Conservation (phyloP, 2,797 vertebrate species). For the Gambelia wislizenii region DNA sequence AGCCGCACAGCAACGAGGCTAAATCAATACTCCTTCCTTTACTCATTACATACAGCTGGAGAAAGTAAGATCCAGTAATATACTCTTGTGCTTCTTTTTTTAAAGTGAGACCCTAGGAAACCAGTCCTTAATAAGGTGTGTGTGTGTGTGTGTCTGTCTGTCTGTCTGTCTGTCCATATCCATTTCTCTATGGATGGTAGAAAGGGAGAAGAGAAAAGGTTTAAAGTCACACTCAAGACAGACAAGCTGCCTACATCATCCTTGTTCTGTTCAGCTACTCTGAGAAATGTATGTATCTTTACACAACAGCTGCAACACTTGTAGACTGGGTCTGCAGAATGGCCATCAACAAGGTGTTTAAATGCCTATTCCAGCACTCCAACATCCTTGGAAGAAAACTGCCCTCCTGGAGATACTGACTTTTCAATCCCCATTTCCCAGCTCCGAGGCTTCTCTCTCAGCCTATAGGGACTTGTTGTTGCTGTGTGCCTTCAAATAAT, state of each 20-base stretch:
- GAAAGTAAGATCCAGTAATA: slow-evolving; percentile 61
- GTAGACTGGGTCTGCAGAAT: neutral
- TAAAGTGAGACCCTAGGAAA: neutral
- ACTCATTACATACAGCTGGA: slow-evolving; percentile 53
- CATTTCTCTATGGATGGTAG: neutral
- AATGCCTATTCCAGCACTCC: neutral
- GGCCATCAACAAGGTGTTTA: neutral
- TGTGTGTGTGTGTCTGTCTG: slow-evolving; percentile 9
- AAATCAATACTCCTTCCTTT: slow-evolving; percentile 75
- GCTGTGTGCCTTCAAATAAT: too few relatives aligned
- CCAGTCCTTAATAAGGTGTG: slow-evolving; percentile 11
- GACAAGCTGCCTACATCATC: neutral
- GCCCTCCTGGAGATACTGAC: neutral
- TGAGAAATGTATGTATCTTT: neutral
- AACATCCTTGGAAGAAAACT: neutral
- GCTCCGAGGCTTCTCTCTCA: neutral
- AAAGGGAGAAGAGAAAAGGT: neutral
- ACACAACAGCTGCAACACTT: neutral
- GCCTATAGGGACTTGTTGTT: neutral
- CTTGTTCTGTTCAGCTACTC: neutral
- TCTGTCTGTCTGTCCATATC: neutral
- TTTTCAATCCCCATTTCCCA: neutral
- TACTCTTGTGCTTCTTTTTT: slow-evolving; percentile 34
- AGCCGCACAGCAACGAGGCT: slow-evolving; percentile 69
- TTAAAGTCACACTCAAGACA: rapidly evolving